Evolutionary conservation across 2,797 vertebrate genomes (phyloP), one percentile per base, ranked within the genome.

Genomic region (Acipenser transmontanus): DNA sequence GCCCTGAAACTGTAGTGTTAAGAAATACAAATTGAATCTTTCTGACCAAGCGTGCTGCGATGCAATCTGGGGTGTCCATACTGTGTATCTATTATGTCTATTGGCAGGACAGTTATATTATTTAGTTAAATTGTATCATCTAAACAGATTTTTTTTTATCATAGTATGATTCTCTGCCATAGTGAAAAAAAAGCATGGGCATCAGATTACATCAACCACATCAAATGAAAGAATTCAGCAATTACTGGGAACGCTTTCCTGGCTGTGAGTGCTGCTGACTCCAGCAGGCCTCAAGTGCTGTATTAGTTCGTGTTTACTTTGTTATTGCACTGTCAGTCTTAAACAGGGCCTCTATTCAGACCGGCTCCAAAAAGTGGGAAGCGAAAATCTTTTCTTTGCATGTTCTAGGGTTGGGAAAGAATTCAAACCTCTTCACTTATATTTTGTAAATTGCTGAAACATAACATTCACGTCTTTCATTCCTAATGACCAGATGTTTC

Each of bases 201-300:
- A 49, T 67, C 62, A 61, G 61, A 57, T 62, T 73, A 52, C 62
- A 56, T 49, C 9, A 57, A 61, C 51, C 64, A 50, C 64, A 63
- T 66, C 63, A 62, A 66, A 71, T 68, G 71, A 80, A 81, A 77
- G 81, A 78, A 75, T 81, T 77, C 73, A 81, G 79, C 71, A 69
- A 73, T 80, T 77, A 61, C 68, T 65, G 68, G 73, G 78, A 75
- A 63, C 65, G 74, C 74, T 60, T 62, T 71, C 77, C 71, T 78
- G 78, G 75, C 73, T 63, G 2, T 69, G 77, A 82, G 70, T 12
- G 1, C 68, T 77, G 83, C 82, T 85, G 85, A 85, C 79, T 80
- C 0, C 66, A 73, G 72, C 69, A 49, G 49, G 74, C 72, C 74
- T 71, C 65, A 17, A 69, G 72, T 69, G 59, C 47, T 14, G 66